Evolutionary conservation across 2,113 vertebrate species (phyloP).

Genomic region (Helogale parvula): DNA sequence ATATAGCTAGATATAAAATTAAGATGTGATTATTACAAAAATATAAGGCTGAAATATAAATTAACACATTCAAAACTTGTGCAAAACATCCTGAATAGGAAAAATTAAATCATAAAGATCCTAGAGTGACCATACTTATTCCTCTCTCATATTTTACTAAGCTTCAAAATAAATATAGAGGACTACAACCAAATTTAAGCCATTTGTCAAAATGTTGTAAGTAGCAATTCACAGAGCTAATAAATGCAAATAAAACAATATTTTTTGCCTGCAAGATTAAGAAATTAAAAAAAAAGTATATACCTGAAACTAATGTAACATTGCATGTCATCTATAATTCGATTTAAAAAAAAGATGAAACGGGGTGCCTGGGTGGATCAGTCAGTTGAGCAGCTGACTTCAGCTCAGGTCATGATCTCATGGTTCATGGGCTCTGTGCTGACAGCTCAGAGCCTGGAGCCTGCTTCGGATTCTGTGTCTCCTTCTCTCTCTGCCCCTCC

Average conservation of each 20-base stretch:
- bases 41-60: neutral
- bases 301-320: neutral
- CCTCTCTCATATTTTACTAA: neutral
- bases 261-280: neutral
- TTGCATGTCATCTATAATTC: neutral
- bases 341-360: neutral
- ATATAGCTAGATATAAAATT: neutral
- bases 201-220: constrained; percentile 10
- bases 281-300: neutral
- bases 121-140: neutral
- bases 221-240: neutral
- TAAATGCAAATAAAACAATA: neutral
- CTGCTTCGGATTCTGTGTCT: no score
- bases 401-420: no score
- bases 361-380: no score
- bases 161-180: neutral
- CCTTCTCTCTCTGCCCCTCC: no score
- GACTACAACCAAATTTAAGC: neutral
- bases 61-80: neutral
- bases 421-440: no score
- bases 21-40: constrained; percentile 24
- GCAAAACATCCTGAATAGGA: neutral
- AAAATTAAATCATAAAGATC: neutral
- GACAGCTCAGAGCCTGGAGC: no score
- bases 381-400: no score